A percentile compares a stretch with the other conserved stretches of the same genome.
phyloP scores from a whole-genome alignment of 2,797 vertebrate species.

The Muraenolepis orangiensis region DNA sequence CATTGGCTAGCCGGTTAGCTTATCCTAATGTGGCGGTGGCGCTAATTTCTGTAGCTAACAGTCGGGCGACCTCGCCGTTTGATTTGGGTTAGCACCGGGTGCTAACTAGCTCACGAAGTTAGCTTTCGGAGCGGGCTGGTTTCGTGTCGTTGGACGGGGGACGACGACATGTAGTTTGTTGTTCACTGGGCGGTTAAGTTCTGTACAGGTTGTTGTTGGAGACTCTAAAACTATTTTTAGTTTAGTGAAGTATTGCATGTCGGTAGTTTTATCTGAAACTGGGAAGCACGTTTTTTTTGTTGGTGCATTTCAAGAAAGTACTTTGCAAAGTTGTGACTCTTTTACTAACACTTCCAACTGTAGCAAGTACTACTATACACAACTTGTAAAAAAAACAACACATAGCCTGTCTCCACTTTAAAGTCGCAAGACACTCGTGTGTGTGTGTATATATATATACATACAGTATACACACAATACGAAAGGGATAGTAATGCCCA shows the following conservation, averaged over 20 bases:
- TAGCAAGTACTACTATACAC: not conserved
- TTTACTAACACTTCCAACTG: not conserved
- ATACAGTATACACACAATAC: not conserved
- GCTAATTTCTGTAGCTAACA: conserved; percentile 41
- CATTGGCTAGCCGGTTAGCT: conserved; percentile 19
- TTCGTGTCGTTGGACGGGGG: not conserved
- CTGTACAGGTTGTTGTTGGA: not conserved
- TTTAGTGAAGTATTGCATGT: not conserved
- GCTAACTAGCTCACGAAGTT: conserved; percentile 35
- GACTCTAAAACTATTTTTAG: not conserved
- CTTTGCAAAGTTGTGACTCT: not conserved
- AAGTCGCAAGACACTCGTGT: not conserved
- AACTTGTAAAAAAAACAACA: not conserved
- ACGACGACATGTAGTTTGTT: not conserved
- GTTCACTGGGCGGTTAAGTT: not conserved
- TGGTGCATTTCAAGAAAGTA: not conserved
- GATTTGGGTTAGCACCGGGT: conserved; percentile 12
- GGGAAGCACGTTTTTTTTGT: not conserved
- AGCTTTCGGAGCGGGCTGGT: conserved; percentile 22
- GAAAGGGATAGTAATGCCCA: not conserved
- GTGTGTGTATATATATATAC: too few relatives aligned
- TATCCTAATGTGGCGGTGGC: conserved; percentile 9
- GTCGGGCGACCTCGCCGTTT: conserved; percentile 37
- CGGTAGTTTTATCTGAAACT: not conserved
- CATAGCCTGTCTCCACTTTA: not conserved